Evolutionary conservation across 2,113 vertebrate species (phyloP), one percentile per base, ranked within the genome.

Genomic region (Myrmecophaga tridactyla): DNA sequence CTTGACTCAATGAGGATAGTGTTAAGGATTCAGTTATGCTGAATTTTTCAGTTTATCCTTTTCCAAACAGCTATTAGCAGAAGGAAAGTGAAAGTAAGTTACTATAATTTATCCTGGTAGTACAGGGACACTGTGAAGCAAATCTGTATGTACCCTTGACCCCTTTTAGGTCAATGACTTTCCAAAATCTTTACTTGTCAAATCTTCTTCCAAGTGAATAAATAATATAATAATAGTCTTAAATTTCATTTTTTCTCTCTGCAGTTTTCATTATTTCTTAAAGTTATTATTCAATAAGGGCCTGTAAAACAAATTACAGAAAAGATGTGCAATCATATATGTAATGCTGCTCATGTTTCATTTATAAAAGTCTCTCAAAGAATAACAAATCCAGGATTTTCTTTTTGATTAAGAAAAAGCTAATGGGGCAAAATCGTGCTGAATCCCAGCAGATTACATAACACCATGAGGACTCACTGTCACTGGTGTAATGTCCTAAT

Each of bases 341-440:
- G 56, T 9, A 96, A 63, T 39, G 89, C 60, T 43, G 21, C 21
- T 39, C 84, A 41, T 48, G 48, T 97, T 85, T 91, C 87, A 63
- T 17, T 27, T 94, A 29, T 8, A 90, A 90, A 97, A 90, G 0
- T 36, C 31, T 95, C 43, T 11, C 15, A 65, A 75, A 60, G 77
- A 93, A 96, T 1, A 97, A 81, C 84, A 96, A 63, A 93, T 90
- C 34, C 51, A 0, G 11, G 63, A 89, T 96, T 93, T 92, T 89
- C 48, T 73, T 85, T 94, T 89, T 87, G 8, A 89, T 17, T 90
- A 60, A 81, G 89, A 77, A 51, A 88, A 56, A 95, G 34, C 75
- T 69, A 91, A 92, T 69, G 92, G 72, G 69, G 86, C 7, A 34
- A 97, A 96, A 96, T 63, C 78, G 80, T 81, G n/a, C 12, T 6